phyloP scores from a whole-genome alignment of 2,888 invertebrate species.

The Morinoia aosen region DNA sequence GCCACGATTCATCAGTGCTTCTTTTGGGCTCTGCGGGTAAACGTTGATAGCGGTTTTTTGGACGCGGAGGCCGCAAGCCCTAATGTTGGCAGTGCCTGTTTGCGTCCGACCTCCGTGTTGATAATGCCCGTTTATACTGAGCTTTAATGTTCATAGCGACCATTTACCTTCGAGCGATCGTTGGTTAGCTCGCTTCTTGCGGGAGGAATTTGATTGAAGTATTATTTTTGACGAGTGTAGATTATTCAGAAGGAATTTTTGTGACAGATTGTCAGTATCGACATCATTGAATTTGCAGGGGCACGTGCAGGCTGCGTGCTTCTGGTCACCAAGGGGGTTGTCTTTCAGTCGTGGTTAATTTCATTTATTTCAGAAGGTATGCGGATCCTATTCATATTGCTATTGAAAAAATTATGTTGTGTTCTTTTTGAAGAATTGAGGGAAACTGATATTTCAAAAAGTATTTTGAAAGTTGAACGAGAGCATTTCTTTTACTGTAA shows the following conservation, averaged over 20 bases:
- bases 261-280: background rate
- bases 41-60: background rate
- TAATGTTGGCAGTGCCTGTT: background rate
- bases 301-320: no score
- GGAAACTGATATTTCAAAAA: no score
- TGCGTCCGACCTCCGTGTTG: background rate
- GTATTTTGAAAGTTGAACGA: no score
- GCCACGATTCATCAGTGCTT: slow-evolving; percentile 10
- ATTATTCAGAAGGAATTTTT: background rate
- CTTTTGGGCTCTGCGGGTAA: background rate
- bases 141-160: background rate
- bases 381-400: no score
- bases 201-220: background rate
- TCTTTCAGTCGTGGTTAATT: no score
- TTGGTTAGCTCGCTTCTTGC: background rate
- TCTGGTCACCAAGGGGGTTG: no score
- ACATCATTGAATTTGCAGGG: background rate
- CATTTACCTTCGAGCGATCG: background rate
- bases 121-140: background rate
- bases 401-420: no score
- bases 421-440: no score
- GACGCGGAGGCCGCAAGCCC: background rate
- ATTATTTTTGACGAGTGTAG: background rate
- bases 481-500: no score
- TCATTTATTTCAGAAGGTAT: no score